Conservation (phyloP, 2,113 vertebrate genomes). For the Lycaon pictus region DNA sequence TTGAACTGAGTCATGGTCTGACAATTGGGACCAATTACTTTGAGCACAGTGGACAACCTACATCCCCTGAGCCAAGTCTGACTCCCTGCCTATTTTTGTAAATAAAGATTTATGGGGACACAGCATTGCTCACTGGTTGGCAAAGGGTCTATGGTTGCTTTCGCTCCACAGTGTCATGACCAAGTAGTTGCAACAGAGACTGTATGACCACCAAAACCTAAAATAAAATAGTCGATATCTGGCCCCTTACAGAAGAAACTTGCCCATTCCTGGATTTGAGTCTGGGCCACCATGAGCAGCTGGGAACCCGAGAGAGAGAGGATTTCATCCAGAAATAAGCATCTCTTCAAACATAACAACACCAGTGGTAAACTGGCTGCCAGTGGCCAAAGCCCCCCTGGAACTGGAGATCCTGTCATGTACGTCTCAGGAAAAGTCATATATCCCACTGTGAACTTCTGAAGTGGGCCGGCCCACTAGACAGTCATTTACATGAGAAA, state of each 20-base stretch:
- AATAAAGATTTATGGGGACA: not conserved
- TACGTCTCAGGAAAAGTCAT: accelerated
- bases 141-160: accelerated
- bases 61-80: accelerated
- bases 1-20: accelerated
- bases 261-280: accelerated
- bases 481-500: accelerated
- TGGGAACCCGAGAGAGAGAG: not conserved
- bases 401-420: accelerated
- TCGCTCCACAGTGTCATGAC: accelerated
- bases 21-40: accelerated
- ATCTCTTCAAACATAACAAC: not conserved
- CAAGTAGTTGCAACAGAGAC: accelerated
- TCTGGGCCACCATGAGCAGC: accelerated
- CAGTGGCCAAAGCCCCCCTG: accelerated
- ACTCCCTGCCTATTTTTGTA: accelerated
- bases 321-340: too few relatives aligned
- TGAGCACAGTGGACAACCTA: accelerated
- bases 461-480: accelerated
- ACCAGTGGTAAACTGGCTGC: accelerated
- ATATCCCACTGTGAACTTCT: accelerated
- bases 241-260: accelerated
- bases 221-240: accelerated
- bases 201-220: accelerated
- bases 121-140: accelerated